Conservation (phyloP, 2,797 vertebrate species). For the Lemur catta region DNA sequence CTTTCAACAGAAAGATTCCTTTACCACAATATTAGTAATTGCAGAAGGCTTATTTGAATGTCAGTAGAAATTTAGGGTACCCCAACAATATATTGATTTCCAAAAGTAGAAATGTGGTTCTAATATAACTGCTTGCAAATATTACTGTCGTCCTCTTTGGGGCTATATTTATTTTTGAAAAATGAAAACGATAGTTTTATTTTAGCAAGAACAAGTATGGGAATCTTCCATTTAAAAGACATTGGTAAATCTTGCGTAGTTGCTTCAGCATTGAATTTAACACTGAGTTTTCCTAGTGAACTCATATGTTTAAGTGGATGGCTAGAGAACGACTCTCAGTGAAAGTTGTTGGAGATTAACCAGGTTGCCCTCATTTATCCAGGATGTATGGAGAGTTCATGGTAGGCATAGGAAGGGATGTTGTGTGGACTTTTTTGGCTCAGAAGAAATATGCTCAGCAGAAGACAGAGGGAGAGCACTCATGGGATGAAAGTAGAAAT, state of each 20-base stretch:
- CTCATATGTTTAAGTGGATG: slow-evolving; percentile 9
- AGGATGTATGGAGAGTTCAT: background rate
- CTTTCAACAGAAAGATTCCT: slow-evolving; percentile 64
- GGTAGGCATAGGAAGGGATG: background rate
- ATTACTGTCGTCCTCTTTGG: slow-evolving; percentile 42
- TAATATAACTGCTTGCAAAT: slow-evolving; percentile 68
- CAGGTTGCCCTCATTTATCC: background rate
- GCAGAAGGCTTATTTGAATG: slow-evolving; percentile 64
- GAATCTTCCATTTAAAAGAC: slow-evolving; percentile 70
- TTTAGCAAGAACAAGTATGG: slow-evolving; percentile 61
- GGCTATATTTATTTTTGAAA: slow-evolving; percentile 67
- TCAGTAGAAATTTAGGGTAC: slow-evolving; percentile 65
- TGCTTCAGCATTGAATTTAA: slow-evolving; percentile 61
- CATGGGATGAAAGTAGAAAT: background rate
- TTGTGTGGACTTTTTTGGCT: background rate
- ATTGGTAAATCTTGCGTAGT: slow-evolving; percentile 55
- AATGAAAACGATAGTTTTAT: slow-evolving; percentile 67
- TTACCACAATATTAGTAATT: slow-evolving; percentile 73
- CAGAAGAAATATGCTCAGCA: background rate
- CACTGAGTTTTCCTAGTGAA: slow-evolving; percentile 54
- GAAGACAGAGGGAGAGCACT: background rate
- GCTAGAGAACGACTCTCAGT: background rate
- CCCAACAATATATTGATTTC: slow-evolving; percentile 61
- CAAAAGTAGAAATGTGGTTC: slow-evolving; percentile 73
- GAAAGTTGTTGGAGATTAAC: background rate